These are phyloP conservation scores for Ooceraea biroi DNA, from an alignment of 1,140 invertebrate species.

Conservation along the genomic window DNA sequence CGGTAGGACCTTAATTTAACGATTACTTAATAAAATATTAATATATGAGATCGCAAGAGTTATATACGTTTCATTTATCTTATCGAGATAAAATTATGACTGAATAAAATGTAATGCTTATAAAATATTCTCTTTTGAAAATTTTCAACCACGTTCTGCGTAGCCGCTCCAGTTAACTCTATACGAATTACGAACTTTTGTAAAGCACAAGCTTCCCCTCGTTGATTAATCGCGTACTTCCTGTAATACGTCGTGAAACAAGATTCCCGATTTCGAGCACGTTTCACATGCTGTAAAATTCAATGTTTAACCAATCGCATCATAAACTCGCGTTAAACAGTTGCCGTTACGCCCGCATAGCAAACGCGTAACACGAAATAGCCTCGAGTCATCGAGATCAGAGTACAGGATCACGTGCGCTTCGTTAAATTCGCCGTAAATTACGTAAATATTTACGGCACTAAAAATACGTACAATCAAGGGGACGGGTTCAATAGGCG, in stretches of 20 bases:
- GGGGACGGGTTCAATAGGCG: background rate
- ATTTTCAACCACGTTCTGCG: background rate
- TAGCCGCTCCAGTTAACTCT: slow-evolving; percentile 38
- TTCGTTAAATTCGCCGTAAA: slow-evolving; percentile 56
- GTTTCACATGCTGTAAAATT: slow-evolving; percentile 13
- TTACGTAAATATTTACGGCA: slow-evolving; percentile 57
- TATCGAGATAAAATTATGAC: slow-evolving; percentile 4
- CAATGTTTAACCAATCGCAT: slow-evolving; percentile 43
- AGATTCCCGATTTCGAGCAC: slow-evolving; percentile 30
- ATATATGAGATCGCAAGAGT: no score
- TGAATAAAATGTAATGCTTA: slow-evolving; percentile 7
- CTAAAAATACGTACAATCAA: slow-evolving; percentile 39
- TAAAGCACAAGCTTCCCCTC: slow-evolving; percentile 34
- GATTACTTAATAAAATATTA: no score
- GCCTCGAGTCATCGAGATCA: slow-evolving; percentile 20
- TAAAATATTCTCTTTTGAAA: slow-evolving; percentile 22
- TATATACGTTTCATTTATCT: slow-evolving; percentile 12
- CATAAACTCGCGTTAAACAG: slow-evolving; percentile 46
- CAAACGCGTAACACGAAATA: background rate
- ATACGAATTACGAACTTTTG: slow-evolving; percentile 21
- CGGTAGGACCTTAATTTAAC: no score
- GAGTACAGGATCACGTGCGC: background rate
- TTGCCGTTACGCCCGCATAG: slow-evolving; percentile 41
- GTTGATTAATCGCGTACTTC: slow-evolving; percentile 31
- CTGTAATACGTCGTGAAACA: slow-evolving; percentile 29